These are phyloP conservation scores for Aeoliscus strigatus DNA, from an alignment of 2,797 vertebrate species.

Conservation along the genomic window DNA sequence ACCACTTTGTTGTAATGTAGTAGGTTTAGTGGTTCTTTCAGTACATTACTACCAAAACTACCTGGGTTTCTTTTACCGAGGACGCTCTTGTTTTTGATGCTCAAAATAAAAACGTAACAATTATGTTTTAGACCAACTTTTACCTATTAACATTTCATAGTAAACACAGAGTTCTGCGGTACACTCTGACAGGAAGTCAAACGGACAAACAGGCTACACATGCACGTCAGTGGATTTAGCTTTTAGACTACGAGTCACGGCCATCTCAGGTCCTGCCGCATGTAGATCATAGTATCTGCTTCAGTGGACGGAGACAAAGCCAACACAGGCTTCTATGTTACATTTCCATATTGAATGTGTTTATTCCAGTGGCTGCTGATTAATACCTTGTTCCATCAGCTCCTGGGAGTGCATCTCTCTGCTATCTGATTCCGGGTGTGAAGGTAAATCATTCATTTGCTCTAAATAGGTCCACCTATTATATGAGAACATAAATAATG, in stretches of 20 bases:
- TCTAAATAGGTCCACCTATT: slow-evolving; percentile 31
- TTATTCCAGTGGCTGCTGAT: slow-evolving; percentile 39
- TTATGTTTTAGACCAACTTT: too few species aligned
- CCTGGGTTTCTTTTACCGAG: too few species aligned
- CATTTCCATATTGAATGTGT: slow-evolving; percentile 52
- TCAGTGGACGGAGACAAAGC: slow-evolving; percentile 33
- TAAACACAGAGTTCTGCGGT: too few species aligned
- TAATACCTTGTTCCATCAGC: slow-evolving; percentile 47
- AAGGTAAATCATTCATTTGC: slow-evolving; percentile 34
- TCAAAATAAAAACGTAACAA: too few species aligned
- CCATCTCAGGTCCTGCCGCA: slow-evolving; percentile 26
- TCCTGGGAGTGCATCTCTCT: slow-evolving; percentile 33
- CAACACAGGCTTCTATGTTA: slow-evolving; percentile 32
- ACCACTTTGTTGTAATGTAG: too few species aligned
- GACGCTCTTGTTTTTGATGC: too few species aligned
- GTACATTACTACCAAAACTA: too few species aligned
- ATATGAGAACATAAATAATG: slow-evolving; percentile 48
- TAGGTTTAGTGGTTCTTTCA: too few species aligned
- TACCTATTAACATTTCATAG: too few species aligned
- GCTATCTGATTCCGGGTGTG: slow-evolving; percentile 29
- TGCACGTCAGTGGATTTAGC: slow-evolving; percentile 18
- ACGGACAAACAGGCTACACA: slow-evolving; percentile 13
- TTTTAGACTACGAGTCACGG: slow-evolving; percentile 22
- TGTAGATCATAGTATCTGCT: slow-evolving; percentile 47
- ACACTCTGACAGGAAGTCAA: not conserved